Conservation (phyloP, 1,140 invertebrate species). For the Leptopilina clavipes region DNA sequence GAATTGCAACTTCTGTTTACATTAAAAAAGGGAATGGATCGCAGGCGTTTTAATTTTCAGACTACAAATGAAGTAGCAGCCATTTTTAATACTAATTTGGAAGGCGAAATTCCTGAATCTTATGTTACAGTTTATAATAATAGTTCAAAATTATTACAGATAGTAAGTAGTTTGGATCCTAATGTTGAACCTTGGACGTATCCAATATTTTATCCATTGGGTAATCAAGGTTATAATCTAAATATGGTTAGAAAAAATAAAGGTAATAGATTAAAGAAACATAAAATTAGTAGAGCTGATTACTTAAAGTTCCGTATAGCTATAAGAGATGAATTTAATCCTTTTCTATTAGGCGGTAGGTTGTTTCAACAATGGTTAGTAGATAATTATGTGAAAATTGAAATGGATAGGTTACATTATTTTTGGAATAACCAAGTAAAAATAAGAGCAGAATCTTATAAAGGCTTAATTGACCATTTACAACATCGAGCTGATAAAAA, state of each 20-base stretch:
- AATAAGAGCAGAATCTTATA: too few relatives aligned
- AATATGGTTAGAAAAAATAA: not conserved
- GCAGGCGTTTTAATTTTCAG: not conserved
- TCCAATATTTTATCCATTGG: not conserved
- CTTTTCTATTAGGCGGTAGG: not conserved
- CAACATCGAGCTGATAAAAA: too few relatives aligned
- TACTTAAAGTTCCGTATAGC: not conserved
- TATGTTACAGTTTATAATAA: constrained; percentile 9
- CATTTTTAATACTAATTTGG: not conserved
- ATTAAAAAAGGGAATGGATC: not conserved
- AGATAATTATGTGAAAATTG: too few relatives aligned
- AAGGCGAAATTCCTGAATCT: not conserved
- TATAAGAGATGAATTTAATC: not conserved
- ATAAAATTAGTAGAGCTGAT: constrained; percentile 3
- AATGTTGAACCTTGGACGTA: constrained; percentile 9
- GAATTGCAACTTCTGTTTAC: not conserved
- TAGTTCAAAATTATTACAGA: not conserved
- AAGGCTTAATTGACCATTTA: too few relatives aligned
- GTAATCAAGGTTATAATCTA: not conserved
- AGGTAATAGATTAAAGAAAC: not conserved
- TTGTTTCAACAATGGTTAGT: constrained; percentile 3
- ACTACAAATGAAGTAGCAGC: not conserved
- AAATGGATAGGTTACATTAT: too few relatives aligned
- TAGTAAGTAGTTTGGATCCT: not conserved
- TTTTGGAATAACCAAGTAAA: too few relatives aligned